Base-by-base conservation (phyloP, 1,140 invertebrate species). In the Leptopilina boulardi region DNA sequence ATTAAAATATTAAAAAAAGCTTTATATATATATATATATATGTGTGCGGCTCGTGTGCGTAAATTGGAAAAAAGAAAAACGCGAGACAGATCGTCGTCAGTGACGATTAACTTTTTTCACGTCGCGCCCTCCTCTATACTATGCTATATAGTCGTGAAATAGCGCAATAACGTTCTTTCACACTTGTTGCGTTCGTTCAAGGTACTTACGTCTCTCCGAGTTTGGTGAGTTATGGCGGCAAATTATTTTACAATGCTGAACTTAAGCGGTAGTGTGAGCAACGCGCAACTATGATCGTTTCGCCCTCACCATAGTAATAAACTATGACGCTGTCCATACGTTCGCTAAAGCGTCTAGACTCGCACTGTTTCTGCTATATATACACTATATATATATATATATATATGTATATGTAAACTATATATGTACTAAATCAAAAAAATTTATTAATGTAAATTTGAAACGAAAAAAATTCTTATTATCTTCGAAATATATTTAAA, bases 131-230 rank as follows among this genome's bases (percentile, higher is more conserved):
- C 78, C 82, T 80, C n/a, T n/a, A n/a, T n/a, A n/a, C n/a, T n/a
- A n/a, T n/a, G n/a, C n/a, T n/a, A n/a, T n/a, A n/a, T n/a, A 83
- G 80, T 81, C 80, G 75, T 83, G 80, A 81, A 83, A 83, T 83
- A 82, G 80, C 80, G 82, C 80, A 83, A 83, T 83, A 83, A 83
- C 82, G 81, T 83, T 83, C 82, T 83, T 83, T 82, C 80, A 83
- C 82, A 83, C 82, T 83, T 83, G 82, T 83, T 83, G 82, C 82
- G 78, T 83, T 81, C 82, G 78, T 83, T 79, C 80, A 79, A 83
- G 78, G 80, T 83, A 81, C 78, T 83, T 80, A 81, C 80, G 80
- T 83, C 77, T 71, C 76, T 74, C n/a, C 74, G 78, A 76, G 80
- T 81, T 81, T 80, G 73, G 77, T 76, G 78, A 81, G 82, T 83